Conservation (phyloP, 2,888 invertebrate species). For the Cryptus viduatorius region DNA sequence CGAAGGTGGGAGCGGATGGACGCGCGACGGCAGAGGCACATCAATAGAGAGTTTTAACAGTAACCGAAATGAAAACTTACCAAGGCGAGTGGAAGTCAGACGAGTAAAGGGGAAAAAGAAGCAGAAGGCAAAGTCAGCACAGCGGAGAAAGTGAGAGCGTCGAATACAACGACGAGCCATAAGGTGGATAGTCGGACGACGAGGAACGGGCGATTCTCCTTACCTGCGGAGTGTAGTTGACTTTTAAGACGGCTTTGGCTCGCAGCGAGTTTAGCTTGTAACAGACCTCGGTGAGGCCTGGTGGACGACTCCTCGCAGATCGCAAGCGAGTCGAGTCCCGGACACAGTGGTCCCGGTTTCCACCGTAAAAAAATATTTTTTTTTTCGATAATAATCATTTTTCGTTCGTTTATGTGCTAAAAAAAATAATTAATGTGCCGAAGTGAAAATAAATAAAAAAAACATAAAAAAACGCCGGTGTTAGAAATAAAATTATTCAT, state of each 20-base stretch:
- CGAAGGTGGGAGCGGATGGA: slow-evolving; percentile 68
- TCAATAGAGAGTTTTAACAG: slow-evolving; percentile 82
- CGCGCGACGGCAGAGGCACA: slow-evolving; percentile 7
- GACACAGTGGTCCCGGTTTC: slow-evolving; percentile 44
- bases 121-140: slow-evolving; percentile 83
- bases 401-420: not conserved
- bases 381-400: not conserved
- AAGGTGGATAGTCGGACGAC: slow-evolving; percentile 48
- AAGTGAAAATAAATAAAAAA: not conserved
- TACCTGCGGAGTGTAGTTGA: slow-evolving; percentile 29
- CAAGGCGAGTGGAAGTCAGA: slow-evolving; percentile 68
- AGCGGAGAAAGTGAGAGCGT: slow-evolving; percentile 74
- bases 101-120: slow-evolving; percentile 72
- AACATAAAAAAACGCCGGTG: not conserved
- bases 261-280: slow-evolving; percentile 62
- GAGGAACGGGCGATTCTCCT: slow-evolving; percentile 38
- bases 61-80: slow-evolving; percentile 83
- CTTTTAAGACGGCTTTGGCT: slow-evolving; percentile 52
- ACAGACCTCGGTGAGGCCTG: slow-evolving; percentile 56
- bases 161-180: slow-evolving; percentile 43
- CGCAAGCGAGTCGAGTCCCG: slow-evolving; percentile 63
- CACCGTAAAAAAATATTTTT: slow-evolving; percentile 17
- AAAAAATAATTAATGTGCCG: not conserved
- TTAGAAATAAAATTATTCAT: not conserved
- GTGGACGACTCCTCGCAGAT: slow-evolving; percentile 66